Conservation (phyloP, 2,888 invertebrate genomes). For the Mantis religiosa region DNA sequence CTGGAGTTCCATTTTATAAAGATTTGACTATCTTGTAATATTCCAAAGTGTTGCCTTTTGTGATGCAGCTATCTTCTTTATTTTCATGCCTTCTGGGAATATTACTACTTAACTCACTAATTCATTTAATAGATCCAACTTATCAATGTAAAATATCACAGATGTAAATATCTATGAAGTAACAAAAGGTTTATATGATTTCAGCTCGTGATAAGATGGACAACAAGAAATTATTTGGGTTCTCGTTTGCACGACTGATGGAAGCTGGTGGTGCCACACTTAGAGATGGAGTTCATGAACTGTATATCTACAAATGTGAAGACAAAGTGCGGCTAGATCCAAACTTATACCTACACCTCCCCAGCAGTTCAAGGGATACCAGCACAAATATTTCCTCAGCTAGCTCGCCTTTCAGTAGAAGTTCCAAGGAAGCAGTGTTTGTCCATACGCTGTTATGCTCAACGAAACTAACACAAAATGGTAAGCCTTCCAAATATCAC, state of each 20-base stretch:
- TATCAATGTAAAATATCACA: too few species aligned
- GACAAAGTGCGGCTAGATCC: constrained; percentile 67
- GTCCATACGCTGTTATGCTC: constrained; percentile 85
- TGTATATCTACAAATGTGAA: constrained; percentile 92
- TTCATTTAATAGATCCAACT: too few species aligned
- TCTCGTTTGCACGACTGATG: constrained; percentile 86
- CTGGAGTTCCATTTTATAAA: too few species aligned
- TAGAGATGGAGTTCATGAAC: constrained; percentile 79
- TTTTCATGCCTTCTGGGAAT: too few species aligned
- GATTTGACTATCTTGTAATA: too few species aligned
- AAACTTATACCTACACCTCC: constrained; percentile 48
- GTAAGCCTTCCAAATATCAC: constrained; percentile 44
- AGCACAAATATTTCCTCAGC: constrained; percentile 7
- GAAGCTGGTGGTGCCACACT: constrained; percentile 87
- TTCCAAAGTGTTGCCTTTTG: too few species aligned
- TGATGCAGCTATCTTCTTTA: too few species aligned
- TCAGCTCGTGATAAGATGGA: constrained; percentile 85
- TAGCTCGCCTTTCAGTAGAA: constrained; percentile 58
- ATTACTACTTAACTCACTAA: too few species aligned
- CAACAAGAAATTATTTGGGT: constrained; percentile 80
- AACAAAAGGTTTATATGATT: neutral
- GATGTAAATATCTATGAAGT: neutral
- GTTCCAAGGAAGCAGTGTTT: constrained; percentile 78
- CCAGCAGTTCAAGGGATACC: constrained; percentile 53
- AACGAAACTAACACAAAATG: constrained; percentile 94